phyloP scores from a whole-genome alignment of 2,113 vertebrate genomes.

The Gila orcuttii region DNA sequence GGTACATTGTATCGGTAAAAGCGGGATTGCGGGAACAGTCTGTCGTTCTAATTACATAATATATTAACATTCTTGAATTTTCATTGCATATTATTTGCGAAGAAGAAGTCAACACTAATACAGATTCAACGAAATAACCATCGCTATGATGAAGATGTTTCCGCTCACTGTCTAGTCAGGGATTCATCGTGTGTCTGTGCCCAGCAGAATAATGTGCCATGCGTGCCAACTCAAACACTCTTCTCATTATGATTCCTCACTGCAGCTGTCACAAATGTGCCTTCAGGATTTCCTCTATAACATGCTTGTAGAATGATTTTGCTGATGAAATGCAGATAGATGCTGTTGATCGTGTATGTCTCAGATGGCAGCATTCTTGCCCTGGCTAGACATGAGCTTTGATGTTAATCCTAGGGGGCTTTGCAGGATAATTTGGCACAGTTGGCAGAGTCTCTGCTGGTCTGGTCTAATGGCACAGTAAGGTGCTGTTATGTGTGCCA shows the following conservation, averaged over 20 bases:
- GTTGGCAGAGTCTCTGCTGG: slow-evolving; percentile 18
- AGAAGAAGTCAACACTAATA: not conserved
- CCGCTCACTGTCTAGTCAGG: slow-evolving; percentile 38
- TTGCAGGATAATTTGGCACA: slow-evolving; percentile 26
- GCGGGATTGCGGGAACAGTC: not conserved
- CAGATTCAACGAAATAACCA: not conserved
- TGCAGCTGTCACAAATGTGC: not conserved
- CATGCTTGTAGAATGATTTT: not conserved
- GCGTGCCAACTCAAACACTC: slow-evolving; percentile 1
- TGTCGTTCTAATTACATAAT: not conserved
- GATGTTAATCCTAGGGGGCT: slow-evolving; percentile 5
- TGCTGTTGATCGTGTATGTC: not conserved
- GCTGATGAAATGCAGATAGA: not conserved
- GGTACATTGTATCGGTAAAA: not conserved
- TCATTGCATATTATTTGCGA: not conserved
- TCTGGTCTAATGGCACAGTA: not conserved
- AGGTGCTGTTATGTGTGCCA: not conserved
- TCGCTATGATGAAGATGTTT: slow-evolving; percentile 13
- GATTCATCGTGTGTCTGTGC: slow-evolving; percentile 25
- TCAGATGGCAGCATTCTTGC: slow-evolving; percentile 22
- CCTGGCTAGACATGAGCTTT: slow-evolving; percentile 35
- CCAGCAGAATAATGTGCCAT: not conserved
- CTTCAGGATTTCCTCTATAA: not conserved
- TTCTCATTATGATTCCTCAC: not conserved
- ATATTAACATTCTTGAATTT: not conserved